phyloP scores from a whole-genome alignment of 2,797 vertebrate species.

The Lagocephalus sceleratus region DNA sequence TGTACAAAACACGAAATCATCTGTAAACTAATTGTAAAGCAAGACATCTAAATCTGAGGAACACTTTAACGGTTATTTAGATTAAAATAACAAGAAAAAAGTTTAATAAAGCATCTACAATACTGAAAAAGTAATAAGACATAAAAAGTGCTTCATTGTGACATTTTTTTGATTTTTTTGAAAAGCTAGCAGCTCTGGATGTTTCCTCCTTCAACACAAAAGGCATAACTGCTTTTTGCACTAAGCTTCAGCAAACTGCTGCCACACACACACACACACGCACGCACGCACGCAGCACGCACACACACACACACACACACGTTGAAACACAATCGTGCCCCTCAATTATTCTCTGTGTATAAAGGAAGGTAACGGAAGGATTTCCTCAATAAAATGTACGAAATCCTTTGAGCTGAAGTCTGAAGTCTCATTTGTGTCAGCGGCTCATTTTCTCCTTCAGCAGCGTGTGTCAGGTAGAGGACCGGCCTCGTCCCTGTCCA shows the following conservation, averaged over 20 bases:
- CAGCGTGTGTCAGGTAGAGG: conserved; percentile 35
- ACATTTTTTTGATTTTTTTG: conserved; percentile 36
- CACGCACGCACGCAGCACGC: too few relatives aligned
- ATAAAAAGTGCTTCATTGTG: conserved; percentile 74
- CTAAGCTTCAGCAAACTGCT: conserved; percentile 42
- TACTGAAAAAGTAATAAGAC: conserved; percentile 67
- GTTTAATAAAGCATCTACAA: conserved; percentile 56
- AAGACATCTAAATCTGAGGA: conserved; percentile 42
- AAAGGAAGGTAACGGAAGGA: too few relatives aligned
- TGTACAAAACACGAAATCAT: conserved; percentile 63
- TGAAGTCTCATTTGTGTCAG: too few relatives aligned
- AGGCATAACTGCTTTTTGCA: conserved; percentile 39
- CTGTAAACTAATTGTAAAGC: conserved; percentile 66
- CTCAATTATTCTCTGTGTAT: too few relatives aligned
- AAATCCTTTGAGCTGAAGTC: too few relatives aligned
- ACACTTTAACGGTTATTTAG: conserved; percentile 67
- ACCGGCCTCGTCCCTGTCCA: conserved; percentile 50
- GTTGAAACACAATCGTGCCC: too few relatives aligned
- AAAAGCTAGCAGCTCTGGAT: conserved; percentile 62
- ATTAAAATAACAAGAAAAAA: conserved; percentile 66
- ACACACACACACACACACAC: too few relatives aligned
- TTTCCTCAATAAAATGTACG: too few relatives aligned
- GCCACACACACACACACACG: not conserved
- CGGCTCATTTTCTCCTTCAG: too few relatives aligned
- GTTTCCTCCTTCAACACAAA: conserved; percentile 49